Conservation (phyloP, 2,113 vertebrate genomes). For the Eubucco bourcierii region DNA sequence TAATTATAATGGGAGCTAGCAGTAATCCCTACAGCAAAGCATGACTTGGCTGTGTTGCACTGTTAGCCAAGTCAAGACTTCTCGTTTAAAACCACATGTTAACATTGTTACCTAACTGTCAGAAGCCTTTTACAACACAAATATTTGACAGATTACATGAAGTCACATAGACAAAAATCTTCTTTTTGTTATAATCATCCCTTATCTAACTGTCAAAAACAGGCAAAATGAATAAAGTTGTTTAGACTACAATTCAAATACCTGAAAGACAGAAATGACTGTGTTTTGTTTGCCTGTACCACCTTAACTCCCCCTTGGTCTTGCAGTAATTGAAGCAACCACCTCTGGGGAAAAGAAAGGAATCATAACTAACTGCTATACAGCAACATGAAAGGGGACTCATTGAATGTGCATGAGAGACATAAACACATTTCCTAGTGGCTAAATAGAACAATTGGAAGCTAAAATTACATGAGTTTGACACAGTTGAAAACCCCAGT, state of each 20-base stretch:
- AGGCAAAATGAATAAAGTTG: background rate
- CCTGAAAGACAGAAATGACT: background rate
- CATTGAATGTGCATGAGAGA: background rate
- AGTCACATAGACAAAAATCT: background rate
- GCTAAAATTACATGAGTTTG: background rate
- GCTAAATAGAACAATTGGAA: background rate
- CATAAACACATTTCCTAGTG: background rate
- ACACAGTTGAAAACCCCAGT: background rate
- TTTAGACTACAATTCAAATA: background rate
- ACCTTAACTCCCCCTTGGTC: background rate
- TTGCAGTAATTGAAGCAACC: conserved; percentile 10
- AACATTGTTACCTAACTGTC: background rate
- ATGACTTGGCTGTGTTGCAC: background rate
- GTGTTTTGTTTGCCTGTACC: background rate
- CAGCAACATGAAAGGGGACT: background rate
- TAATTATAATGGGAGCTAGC: background rate
- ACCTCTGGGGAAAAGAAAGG: conserved; percentile 26
- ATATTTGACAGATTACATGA: background rate
- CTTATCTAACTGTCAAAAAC: background rate
- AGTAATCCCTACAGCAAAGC: background rate
- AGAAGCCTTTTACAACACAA: background rate
- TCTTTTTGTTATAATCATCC: background rate
- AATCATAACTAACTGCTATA: conserved; percentile 28
- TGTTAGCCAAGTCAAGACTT: background rate
- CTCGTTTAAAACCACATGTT: background rate